These are phyloP conservation scores for Sanderia malayensis DNA, from an alignment of 30 jellyfish, hydroid and myxozoan species.

Conservation along the genomic window DNA sequence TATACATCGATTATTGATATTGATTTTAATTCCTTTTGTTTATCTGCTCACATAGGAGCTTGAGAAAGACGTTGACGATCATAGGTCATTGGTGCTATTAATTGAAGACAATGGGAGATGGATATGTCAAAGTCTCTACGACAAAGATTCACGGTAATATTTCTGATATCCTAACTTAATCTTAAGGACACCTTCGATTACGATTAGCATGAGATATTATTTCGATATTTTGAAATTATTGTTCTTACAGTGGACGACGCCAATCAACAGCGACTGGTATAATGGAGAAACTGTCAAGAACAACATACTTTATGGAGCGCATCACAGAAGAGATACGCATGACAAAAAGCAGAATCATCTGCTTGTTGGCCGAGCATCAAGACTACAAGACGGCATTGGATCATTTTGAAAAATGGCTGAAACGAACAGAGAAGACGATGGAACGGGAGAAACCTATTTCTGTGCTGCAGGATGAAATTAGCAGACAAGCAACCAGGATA, in stretches of 20 bases:
- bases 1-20: too few relatives aligned
- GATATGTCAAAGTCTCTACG: conserved; percentile 66
- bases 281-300: conserved; percentile 39
- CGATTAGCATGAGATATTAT: too few relatives aligned
- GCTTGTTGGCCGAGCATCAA: conserved; percentile 59
- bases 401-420: conserved; percentile 88
- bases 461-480: conserved; percentile 53
- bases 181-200: too few relatives aligned
- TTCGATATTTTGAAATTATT: too few relatives aligned
- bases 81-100: conserved; percentile 47
- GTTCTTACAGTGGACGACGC: conserved; percentile 63
- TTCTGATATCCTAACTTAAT: too few relatives aligned
- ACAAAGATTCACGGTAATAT: conserved; percentile 53
- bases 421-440: conserved; percentile 61
- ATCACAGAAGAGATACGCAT: conserved; percentile 65
- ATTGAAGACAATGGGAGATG: conserved; percentile 93
- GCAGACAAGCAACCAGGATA: conserved; percentile 45
- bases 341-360: conserved; percentile 55
- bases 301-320: conserved; percentile 49
- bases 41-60: conserved; percentile 41
- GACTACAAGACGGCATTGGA: conserved; percentile 59
- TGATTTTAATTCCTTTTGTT: not conserved
- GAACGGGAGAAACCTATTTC: conserved; percentile 71
- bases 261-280: conserved; percentile 65
- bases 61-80: conserved; percentile 69